phyloP scores from a whole-genome alignment of 35 echinoderm and acorn worm species.

The Ptychodera flava region DNA sequence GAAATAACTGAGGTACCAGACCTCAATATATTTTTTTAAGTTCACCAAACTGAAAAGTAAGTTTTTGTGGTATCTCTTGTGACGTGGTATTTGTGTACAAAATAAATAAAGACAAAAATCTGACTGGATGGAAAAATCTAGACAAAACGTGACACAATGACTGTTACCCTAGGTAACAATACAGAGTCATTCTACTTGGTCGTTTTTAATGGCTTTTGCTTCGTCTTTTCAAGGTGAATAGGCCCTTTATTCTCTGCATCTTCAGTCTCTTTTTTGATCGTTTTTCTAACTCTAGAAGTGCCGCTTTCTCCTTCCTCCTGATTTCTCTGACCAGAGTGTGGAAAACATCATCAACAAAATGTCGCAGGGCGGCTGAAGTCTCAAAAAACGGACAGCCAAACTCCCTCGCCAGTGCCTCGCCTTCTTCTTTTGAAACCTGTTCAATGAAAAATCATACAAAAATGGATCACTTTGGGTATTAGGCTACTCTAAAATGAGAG shows the following conservation, averaged over 20 bases:
- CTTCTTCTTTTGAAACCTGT: constrained; percentile 84
- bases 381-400: constrained; percentile 99
- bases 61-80: neutral
- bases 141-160: neutral
- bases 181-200: neutral
- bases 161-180: neutral
- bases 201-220: neutral
- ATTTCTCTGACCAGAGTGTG: constrained; percentile 95
- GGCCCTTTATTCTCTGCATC: neutral
- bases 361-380: constrained; percentile 87
- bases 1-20: neutral
- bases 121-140: neutral
- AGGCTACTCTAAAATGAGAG: too few relatives aligned
- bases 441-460: neutral
- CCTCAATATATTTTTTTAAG: neutral
- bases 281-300: constrained; percentile 79
- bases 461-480: too few relatives aligned
- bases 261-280: constrained; percentile 58
- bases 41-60: neutral
- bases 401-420: constrained; percentile 81
- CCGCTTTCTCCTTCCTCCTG: constrained; percentile 76
- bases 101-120: neutral
- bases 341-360: constrained; percentile 98
- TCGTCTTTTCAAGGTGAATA: neutral
- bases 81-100: neutral